Conservation (phyloP, 2,888 invertebrate genomes). For the Hesperia comma region DNA sequence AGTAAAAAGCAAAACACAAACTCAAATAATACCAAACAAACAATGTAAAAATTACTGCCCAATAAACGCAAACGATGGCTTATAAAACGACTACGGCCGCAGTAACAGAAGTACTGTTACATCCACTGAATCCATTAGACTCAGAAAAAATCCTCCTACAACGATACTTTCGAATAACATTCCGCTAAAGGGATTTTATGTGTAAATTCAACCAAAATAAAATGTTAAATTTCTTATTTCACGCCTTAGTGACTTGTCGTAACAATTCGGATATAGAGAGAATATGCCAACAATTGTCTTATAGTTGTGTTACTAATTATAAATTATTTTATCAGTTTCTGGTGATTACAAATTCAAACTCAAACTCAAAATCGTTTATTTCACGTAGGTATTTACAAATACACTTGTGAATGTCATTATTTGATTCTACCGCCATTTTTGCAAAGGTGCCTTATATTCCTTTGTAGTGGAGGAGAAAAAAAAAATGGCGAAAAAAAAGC, state of each 20-base stretch:
- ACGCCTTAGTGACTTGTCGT: constrained; percentile 45
- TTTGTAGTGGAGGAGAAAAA: too few species aligned
- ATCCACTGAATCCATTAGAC: constrained; percentile 27
- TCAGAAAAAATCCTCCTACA: constrained; percentile 23
- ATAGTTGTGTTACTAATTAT: too few species aligned
- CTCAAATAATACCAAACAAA: constrained; percentile 28
- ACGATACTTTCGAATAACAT: constrained; percentile 20
- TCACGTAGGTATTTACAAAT: too few species aligned
- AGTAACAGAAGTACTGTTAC: constrained; percentile 26
- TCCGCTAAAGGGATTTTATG: constrained; percentile 45
- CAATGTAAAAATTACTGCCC: constrained; percentile 27
- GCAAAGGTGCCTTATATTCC: too few species aligned
- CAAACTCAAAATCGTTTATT: too few species aligned
- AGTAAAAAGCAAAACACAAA: constrained; percentile 12
- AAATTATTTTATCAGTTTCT: too few species aligned
- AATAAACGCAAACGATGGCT: constrained; percentile 31
- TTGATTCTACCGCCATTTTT: too few species aligned
- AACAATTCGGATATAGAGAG: too few species aligned
- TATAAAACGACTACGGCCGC: constrained; percentile 21
- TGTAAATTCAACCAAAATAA: constrained; percentile 58
- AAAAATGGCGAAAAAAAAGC: too few species aligned
- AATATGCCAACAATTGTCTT: too few species aligned
- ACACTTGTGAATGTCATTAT: too few species aligned
- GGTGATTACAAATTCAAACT: too few species aligned
- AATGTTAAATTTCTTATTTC: constrained; percentile 65